A percentile compares a stretch with the other conserved stretches of the same genome.
phyloP scores from a whole-genome alignment of 2,888 invertebrate genomes.

The Tipula vernalis region DNA sequence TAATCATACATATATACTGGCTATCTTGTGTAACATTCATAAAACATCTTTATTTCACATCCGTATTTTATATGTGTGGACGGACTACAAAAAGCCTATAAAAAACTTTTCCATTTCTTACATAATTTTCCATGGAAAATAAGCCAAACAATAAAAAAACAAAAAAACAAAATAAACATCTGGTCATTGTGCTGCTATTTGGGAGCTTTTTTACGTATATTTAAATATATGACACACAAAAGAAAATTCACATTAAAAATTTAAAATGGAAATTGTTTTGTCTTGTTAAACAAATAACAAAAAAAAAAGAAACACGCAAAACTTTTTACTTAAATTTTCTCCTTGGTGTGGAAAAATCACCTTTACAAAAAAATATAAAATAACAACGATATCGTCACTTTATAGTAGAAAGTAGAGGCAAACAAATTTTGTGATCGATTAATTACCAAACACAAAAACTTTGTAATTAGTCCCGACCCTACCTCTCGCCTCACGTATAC shows the following conservation, averaged over 20 bases:
- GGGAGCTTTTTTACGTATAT: not conserved
- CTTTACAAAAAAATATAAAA: not conserved
- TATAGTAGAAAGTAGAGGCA: not conserved
- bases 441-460: not conserved
- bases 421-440: not conserved
- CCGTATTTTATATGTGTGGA: not conserved
- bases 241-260: conserved; percentile 4
- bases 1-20: not conserved
- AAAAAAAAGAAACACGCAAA: not conserved
- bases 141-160: not conserved
- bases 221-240: not conserved
- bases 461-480: not conserved
- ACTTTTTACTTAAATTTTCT: not conserved
- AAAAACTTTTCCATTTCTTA: not conserved
- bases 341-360: not conserved
- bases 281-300: not conserved
- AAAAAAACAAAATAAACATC: not conserved
- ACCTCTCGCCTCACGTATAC: too few relatives aligned
- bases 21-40: not conserved
- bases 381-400: not conserved
- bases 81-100: not conserved
- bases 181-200: not conserved
- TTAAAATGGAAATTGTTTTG: not conserved
- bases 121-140: not conserved
- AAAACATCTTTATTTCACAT: not conserved